A percentile compares a stretch with the other conserved stretches of the same genome.
phyloP scores from a whole-genome alignment of 2,888 invertebrate species.

The Drosophila percnosoma region DNA sequence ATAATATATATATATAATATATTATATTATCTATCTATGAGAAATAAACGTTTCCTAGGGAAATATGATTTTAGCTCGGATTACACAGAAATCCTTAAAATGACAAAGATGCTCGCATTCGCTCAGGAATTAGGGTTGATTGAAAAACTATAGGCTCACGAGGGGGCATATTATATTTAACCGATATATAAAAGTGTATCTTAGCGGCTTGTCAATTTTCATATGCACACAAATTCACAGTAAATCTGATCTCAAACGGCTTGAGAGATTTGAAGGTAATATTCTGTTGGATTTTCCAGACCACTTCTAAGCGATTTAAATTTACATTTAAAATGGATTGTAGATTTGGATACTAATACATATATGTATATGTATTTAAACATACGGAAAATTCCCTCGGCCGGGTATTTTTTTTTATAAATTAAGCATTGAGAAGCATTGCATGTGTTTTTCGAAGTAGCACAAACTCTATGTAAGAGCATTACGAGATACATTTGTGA shows the following conservation, averaged over 20 bases:
- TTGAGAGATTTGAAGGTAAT: not conserved
- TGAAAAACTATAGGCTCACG: not conserved
- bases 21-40: not conserved
- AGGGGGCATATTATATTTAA: not conserved
- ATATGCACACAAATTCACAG: not conserved
- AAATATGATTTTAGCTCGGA: not conserved
- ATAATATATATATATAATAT: not conserved
- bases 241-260: not conserved
- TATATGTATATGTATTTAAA: not conserved
- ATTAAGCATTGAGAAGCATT: conserved; percentile 1
- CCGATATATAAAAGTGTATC: not conserved
- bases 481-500: not conserved
- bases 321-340: not conserved
- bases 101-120: not conserved
- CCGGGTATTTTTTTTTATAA: conserved; percentile 11
- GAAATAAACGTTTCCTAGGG: not conserved
- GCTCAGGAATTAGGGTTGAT: not conserved
- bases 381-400: not conserved
- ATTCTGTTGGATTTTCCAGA: conserved; percentile 3
- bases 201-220: not conserved
- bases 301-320: not conserved
- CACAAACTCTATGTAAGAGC: not conserved
- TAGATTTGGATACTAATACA: not conserved
- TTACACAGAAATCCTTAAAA: not conserved
- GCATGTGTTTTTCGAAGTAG: not conserved